Base-by-base conservation (phyloP, 1,140 invertebrate genomes). In the Drosophila leontia region DNA sequence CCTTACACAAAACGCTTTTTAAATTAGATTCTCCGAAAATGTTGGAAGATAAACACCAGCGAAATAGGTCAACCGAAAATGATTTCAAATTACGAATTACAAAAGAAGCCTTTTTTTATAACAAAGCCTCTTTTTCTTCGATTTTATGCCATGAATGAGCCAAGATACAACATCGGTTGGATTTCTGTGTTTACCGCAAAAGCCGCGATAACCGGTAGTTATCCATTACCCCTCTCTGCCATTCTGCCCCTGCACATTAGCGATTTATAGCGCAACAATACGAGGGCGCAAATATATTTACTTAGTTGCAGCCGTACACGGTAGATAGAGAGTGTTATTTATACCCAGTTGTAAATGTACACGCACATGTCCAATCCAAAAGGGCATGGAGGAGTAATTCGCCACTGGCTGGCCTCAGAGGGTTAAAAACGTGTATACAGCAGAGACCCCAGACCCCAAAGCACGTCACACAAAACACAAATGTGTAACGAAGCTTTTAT, bases 191-290 rank as follows among this genome's bases (percentile, higher is more conserved):
- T 68, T 17, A 29, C 58, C 60, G 69, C 56, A 55, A 71, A 78
- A 68, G 17, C 39, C 39, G 41, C 71, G 70, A 83, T 83, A 83
- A 83, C 81, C 75, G 80, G 81, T 80, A 65, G 60, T n/a, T n/a
- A n/a, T n/a, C n/a, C n/a, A n/a, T n/a, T n/a, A n/a, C n/a, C n/a
- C n/a, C n/a, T n/a, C n/a, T n/a, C n/a, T n/a, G n/a, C n/a, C n/a
- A n/a, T n/a, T n/a, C n/a, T n/a, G n/a, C 45, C 34, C 67, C 37
- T 32, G 35, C 19, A 67, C 62, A 56, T n/a, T 23, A 39, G 56
- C 56, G 48, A 76, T 76, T 77, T 76, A 77, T 77, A 68, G 37
- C 74, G 53, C 56, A 23, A 19, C 48, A 42, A 50, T 76, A 51
- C 17, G 59, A 50, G 63, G 37, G 44, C 42, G 19, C 53, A 48